phyloP scores from a whole-genome alignment of 2,888 invertebrate genomes.

The Meandrusa payeni region DNA sequence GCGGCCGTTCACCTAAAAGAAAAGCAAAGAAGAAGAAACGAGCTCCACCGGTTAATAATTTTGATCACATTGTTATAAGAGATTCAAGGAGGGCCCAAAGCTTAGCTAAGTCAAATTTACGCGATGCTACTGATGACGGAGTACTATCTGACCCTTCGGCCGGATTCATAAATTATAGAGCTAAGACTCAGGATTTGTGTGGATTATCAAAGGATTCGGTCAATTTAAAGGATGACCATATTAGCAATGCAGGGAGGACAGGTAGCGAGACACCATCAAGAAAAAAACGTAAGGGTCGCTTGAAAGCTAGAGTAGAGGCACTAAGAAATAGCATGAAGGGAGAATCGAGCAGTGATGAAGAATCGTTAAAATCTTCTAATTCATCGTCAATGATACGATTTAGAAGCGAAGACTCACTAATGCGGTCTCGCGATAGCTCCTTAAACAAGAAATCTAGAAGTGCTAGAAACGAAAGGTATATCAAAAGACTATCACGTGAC shows the following conservation, averaged over 20 bases:
- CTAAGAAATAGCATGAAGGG: constrained; percentile 82
- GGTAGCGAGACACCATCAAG: constrained; percentile 75
- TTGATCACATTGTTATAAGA: constrained; percentile 84
- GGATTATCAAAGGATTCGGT: constrained; percentile 63
- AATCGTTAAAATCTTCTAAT: constrained; percentile 83
- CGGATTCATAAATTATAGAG: constrained; percentile 68
- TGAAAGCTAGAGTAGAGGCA: constrained; percentile 85
- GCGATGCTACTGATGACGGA: constrained; percentile 71
- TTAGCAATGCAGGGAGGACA: constrained; percentile 63
- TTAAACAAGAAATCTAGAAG: constrained; percentile 84
- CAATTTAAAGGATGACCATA: constrained; percentile 58
- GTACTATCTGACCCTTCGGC: constrained; percentile 82
- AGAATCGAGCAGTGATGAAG: constrained; percentile 87
- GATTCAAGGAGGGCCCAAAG: constrained; percentile 76
- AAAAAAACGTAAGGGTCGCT: constrained; percentile 79
- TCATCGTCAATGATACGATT: constrained; percentile 84
- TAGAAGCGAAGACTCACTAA: constrained; percentile 85
- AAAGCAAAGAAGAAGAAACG: constrained; percentile 78
- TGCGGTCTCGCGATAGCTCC: constrained; percentile 80
- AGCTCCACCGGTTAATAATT: constrained; percentile 74
- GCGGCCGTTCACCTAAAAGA: constrained; percentile 63
- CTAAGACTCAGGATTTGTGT: constrained; percentile 57
- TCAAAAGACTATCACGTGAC: constrained; percentile 87
- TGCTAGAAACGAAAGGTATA: constrained; percentile 90
- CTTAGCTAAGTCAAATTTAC: constrained; percentile 59